These are phyloP conservation scores for Aporophyla nigra DNA, from an alignment of 2,888 invertebrate genomes.

Conservation along the genomic window DNA sequence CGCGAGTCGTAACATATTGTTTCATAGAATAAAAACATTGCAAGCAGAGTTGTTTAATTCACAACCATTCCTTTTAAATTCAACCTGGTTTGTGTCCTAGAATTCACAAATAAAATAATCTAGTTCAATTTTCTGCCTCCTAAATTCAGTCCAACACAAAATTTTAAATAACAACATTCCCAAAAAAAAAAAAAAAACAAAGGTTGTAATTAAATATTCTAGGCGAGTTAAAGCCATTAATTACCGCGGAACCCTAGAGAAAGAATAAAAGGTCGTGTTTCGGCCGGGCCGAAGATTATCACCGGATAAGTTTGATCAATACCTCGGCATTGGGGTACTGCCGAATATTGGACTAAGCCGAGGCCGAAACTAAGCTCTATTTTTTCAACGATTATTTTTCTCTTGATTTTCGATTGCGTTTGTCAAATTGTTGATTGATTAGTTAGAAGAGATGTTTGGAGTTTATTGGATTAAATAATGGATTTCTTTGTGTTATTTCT, in stretches of 20 bases:
- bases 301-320: slow-evolving; percentile 67
- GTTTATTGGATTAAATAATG: neutral
- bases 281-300: slow-evolving; percentile 63
- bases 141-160: neutral
- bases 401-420: slow-evolving; percentile 47
- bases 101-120: neutral
- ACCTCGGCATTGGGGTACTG: slow-evolving; percentile 40
- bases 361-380: slow-evolving; percentile 15
- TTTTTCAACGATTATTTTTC: slow-evolving; percentile 46
- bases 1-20: neutral
- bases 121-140: neutral
- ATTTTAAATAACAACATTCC: neutral
- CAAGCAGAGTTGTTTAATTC: neutral
- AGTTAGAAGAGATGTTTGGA: neutral
- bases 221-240: slow-evolving; percentile 36
- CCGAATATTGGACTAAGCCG: slow-evolving; percentile 42
- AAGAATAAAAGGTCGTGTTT: slow-evolving; percentile 52
- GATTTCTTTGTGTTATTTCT: neutral
- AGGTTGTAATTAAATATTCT: slow-evolving; percentile 42
- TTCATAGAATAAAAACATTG: neutral
- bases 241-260: slow-evolving; percentile 59
- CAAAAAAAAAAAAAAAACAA: slow-evolving; percentile 2
- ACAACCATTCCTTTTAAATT: neutral
- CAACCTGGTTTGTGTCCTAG: neutral
- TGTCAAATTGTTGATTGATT: slow-evolving; percentile 54